Percentiles rank a stretch among this genome's conserved stretches.
Evolutionary conservation across 2,797 vertebrate species (phyloP).

Genomic region (Carapus acus): DNA sequence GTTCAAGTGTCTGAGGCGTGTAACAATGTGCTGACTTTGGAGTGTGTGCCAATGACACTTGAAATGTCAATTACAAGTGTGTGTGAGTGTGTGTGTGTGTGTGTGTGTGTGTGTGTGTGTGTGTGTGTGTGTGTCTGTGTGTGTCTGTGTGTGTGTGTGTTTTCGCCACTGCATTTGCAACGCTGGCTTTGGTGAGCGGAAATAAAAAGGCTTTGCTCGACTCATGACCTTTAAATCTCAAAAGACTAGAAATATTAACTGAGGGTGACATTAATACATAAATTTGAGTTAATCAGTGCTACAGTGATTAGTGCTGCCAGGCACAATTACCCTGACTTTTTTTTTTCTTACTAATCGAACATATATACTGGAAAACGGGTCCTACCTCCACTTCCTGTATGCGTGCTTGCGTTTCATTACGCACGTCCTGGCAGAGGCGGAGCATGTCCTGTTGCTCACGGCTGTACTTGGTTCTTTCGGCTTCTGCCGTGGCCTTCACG

Average conservation of each 20-base stretch:
- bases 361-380: not conserved
- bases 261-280: slow-evolving; percentile 23
- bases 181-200: not conserved
- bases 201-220: slow-evolving; percentile 12
- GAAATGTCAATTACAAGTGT: slow-evolving; percentile 54
- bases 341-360: not conserved
- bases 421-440: slow-evolving; percentile 74
- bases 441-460: slow-evolving; percentile 73
- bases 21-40: slow-evolving; percentile 26
- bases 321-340: not conserved
- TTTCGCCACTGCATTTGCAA: no score
- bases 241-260: slow-evolving; percentile 29
- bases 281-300: slow-evolving; percentile 13
- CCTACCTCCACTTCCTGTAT: slow-evolving; percentile 79
- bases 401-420: slow-evolving; percentile 73
- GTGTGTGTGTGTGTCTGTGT: no score
- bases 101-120: no score
- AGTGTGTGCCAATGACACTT: slow-evolving; percentile 29
- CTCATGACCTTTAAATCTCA: slow-evolving; percentile 46
- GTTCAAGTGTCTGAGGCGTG: slow-evolving; percentile 46
- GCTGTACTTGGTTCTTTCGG: slow-evolving; percentile 61
- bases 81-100: no score
- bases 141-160: no score
- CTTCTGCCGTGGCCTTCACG: slow-evolving; percentile 68
- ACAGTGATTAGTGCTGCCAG: not conserved